These are phyloP conservation scores for Chamaedrilus cognettii DNA, from an alignment of 2,888 invertebrate genomes.

Conservation along the genomic window DNA sequence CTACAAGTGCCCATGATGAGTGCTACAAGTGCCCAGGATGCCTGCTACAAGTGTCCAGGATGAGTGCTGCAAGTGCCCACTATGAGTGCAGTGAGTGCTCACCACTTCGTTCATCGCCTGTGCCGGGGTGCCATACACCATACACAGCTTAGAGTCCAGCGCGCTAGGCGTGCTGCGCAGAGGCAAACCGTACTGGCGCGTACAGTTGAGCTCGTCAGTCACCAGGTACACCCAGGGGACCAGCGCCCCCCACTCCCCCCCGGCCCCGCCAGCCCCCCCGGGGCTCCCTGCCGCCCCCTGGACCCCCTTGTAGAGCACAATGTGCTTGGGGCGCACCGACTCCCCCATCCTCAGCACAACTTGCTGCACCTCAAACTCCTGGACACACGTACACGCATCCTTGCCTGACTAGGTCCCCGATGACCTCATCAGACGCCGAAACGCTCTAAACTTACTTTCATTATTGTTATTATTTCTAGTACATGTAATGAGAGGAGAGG, in stretches of 20 bases:
- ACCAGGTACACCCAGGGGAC: constrained; percentile 42
- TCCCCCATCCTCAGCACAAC: constrained; percentile 40
- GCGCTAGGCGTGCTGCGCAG: constrained; percentile 26
- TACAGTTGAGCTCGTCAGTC: constrained; percentile 34
- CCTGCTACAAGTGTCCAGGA: too few species aligned
- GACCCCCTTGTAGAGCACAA: constrained; percentile 35
- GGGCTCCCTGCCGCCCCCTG: too few species aligned
- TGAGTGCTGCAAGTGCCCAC: too few species aligned
- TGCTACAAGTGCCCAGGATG: too few species aligned
- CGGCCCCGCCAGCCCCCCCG: too few species aligned
- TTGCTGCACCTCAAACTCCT: constrained; percentile 41
- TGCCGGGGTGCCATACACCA: constrained; percentile 29
- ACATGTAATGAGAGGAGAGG: too few species aligned
- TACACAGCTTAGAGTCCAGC: constrained; percentile 36
- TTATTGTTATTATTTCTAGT: neutral
- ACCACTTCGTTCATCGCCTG: constrained; percentile 13
- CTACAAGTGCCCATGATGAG: too few species aligned
- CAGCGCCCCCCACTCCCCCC: constrained; percentile 28
- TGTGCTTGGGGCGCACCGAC: constrained; percentile 39
- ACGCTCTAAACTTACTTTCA: neutral
- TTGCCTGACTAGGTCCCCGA: too few species aligned
- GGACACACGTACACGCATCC: constrained; percentile 4
- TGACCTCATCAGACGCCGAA: neutral
- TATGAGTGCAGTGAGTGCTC: too few species aligned
- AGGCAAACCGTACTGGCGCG: constrained; percentile 29